Evolutionary conservation across 2,888 invertebrate species (phyloP).

Genomic region (Epirrita christyi): DNA sequence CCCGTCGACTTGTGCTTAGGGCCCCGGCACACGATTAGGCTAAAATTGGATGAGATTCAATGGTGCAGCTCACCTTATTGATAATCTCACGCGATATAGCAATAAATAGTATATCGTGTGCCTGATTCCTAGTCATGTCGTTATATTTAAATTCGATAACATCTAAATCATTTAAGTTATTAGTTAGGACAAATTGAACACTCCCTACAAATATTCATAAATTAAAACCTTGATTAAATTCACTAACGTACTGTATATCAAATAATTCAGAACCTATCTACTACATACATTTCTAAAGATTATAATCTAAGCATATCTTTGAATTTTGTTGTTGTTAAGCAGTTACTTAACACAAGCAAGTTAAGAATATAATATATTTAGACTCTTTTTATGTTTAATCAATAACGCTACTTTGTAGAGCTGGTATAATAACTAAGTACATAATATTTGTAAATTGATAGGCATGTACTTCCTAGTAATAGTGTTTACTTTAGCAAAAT

Average conservation of each 20-base stretch:
- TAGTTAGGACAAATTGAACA: conserved; percentile 22
- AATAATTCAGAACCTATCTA: background rate
- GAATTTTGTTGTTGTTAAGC: conserved; percentile 13
- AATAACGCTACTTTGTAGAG: conserved; percentile 20
- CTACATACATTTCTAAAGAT: too few relatives aligned
- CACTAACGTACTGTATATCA: conserved; percentile 1
- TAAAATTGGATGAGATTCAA: too few relatives aligned
- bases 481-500: background rate
- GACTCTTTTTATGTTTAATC: conserved; percentile 23
- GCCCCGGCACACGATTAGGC: conserved; percentile 5
- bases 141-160: background rate
- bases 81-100: too few relatives aligned
- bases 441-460: conserved; percentile 1
- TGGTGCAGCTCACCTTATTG: too few relatives aligned
- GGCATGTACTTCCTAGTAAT: background rate
- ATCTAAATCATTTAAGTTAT: too few relatives aligned
- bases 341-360: conserved; percentile 12
- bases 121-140: background rate
- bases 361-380: conserved; percentile 26
- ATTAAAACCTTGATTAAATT: background rate
- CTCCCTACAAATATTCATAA: conserved; percentile 17
- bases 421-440: conserved; percentile 5
- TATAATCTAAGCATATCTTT: conserved; percentile 29
- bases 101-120: background rate
- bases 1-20: conserved; percentile 1